Base-by-base conservation (phyloP, 2,888 invertebrate species). In the Plebejus argus region DNA sequence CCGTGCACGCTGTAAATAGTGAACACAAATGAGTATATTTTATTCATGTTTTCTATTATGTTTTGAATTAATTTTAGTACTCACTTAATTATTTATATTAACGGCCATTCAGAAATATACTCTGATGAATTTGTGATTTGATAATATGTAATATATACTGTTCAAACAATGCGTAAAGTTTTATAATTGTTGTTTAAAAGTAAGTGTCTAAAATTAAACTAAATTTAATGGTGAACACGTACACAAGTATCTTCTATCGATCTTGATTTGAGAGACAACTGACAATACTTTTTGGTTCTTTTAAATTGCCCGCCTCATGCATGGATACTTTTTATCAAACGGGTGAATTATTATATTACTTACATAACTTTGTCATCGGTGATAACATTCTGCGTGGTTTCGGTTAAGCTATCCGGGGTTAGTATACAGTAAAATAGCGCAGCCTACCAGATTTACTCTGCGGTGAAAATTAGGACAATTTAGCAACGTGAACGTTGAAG, bases 401-500 rank as follows among this genome's bases (percentile, higher is more conserved):
- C 0, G 18, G 53, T 18, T 7, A 6, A 66, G 18, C 66, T 28
- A 15, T 66, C 6, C 15, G 28, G 1, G 15, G 28, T 3, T 23
- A 28, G 61, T 12, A 12, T 66, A 66, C 61, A n/a, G 20, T 66
- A 4, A 28, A 66, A 66, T 18, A 66, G 28, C 6, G 23, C 61
- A 23, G 61, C 18, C 15, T 66, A 66, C 66, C 66, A 33, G 28
- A 18, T 66, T 66, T 28, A 66, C 33, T 66, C 33, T 66, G 66
- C 66, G 66, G 66, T 66, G 23, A 12, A 66, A 66, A 66, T 66
- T 66, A 66, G 28, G 66, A 33, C 28, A 66, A 66, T 66, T 66
- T 18, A 20, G 28, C 15, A 33, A 15, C 66, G 28, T 66, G 6
- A 33, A 15, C 66, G 28, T 66, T 66, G 5, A 66, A 66, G 28